Base-by-base conservation (phyloP, 2,888 invertebrate species). In the Erpobdella octoculata region DNA sequence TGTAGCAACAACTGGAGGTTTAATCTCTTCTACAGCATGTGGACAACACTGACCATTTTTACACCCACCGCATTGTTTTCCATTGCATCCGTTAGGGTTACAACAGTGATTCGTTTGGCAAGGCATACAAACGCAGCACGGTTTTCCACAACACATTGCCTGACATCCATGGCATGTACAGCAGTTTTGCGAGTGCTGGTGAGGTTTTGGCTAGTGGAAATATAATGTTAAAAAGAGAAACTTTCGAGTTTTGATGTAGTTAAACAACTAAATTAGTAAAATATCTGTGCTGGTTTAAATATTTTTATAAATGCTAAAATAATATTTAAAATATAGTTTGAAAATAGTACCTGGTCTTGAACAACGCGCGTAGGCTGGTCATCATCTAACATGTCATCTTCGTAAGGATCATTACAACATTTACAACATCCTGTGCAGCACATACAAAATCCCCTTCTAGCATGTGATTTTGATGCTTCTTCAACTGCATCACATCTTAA, bases 141-240 rank as follows among this genome's bases (percentile, higher is more conserved):
- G 31, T 31, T 62, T 2, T 28, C 62, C 62, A 35, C 62, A 62
- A 35, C 62, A 62, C 62, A 62, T 62, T 15, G 35, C 31, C 33
- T 62, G 31, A 9, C 62, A 62, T 31, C 62, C 31, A 9, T 62
- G 31, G 33, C 62, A 62, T 1, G 62, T 6, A 62, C 62, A 53
- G 15, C 53, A 53, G 8, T 53, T 28, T 15, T 53, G 53, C 28
- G 53, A 15, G n/a, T n/a, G n/a, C 8, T 21, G 53, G 28, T 21
- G 21, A 53, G 53, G 21, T 15, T 1, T n/a, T 8, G 21, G 53
- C 53, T n/a, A 53, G 28, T n/a, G 28, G 9, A 41, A 41, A 41
- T 41, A 53, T 25, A 53, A 1, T 25, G 28, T 25, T 53, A 48
- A 48, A 48, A 6, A 48, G 12, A 53, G 4, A n/a, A 48, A 48